Evolutionary conservation across 2,888 invertebrate genomes (phyloP), one percentile per base, ranked within the genome.

Genomic region (Athalia rosae): DNA sequence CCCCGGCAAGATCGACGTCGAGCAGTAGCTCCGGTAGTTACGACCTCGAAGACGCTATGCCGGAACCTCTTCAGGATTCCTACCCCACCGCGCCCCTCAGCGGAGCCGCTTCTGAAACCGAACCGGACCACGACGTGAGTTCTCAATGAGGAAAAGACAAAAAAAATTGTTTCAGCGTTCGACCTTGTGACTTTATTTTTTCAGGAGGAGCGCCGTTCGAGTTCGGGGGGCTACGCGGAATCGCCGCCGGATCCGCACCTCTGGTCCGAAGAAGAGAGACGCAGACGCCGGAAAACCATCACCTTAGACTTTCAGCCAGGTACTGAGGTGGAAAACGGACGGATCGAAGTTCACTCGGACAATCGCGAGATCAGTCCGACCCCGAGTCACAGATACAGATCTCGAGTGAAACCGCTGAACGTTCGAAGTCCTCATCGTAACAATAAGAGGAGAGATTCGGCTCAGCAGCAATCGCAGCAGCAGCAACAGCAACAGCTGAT

Each of bases 211-310:
- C 87, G 85, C 77, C 86, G 86, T 28, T 87, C 88, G 15, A 89
- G 89, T 0, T 88, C 89, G 8, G 89, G 88, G 4, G 88, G 88
- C n/a, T 89, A 89, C 79, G 87, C 87, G 9, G 89, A 88, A 58
- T 89, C 89, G 2, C 88, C 89, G 0, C 88, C 89, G 0, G 89
- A 89, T 56, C 79, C 80, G 15, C 86, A 85, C 3, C 78, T 83
- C 8, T 94, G 95, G 92, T 91, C 93, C 64, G 93, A 94, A 78
- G 95, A 95, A 80, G 95, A 95, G 77, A 93, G 94, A 82, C 92
- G 94, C 80, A 91, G 94, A 79, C 93, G 94, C 85, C 94, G 94
- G 90, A 94, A 94, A 86, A 94, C 94, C 41, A 95, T 96, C 90
- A 95, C 94, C 64, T 90, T 96, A 80, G 96, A 96, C 85, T 93